A percentile compares a stretch with the other conserved stretches of the same genome.
These are phyloP conservation scores for Zaprionus bogoriensis DNA, from an alignment of 2,888 invertebrate genomes.

Conservation along the genomic window DNA sequence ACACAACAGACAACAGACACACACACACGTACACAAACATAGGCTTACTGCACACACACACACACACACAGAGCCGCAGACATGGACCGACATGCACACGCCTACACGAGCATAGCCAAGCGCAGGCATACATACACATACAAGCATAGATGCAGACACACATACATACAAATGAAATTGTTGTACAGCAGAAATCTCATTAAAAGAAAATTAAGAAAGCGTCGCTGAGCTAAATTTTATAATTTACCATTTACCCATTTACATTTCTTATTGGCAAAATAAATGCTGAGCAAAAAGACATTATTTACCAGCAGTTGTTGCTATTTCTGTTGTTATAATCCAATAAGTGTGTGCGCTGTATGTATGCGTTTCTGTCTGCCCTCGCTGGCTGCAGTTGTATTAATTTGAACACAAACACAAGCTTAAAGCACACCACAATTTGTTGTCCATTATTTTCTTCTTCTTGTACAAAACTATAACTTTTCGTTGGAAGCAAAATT, in stretches of 20 bases:
- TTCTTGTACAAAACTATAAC: slow-evolving; percentile 11
- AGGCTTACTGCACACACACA: neutral
- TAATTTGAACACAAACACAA: slow-evolving; percentile 30
- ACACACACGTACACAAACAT: neutral
- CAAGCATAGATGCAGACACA: slow-evolving; percentile 16
- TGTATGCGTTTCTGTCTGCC: slow-evolving; percentile 37
- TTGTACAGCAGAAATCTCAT: slow-evolving; percentile 41
- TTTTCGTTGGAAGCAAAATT: slow-evolving; percentile 48
- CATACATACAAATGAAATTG: slow-evolving; percentile 28
- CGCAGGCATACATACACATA: slow-evolving; percentile 19
- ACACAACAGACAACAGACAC: too few species aligned
- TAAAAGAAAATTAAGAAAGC: slow-evolving; percentile 41
- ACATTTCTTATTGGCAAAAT: slow-evolving; percentile 25
- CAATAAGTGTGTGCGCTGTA: slow-evolving; percentile 50
- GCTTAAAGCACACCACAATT: slow-evolving; percentile 8
- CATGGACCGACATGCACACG: slow-evolving; percentile 26
- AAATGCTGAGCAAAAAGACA: slow-evolving; percentile 6
- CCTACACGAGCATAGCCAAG: slow-evolving; percentile 38
- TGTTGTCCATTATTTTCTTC: slow-evolving; percentile 5
- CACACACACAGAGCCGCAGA: neutral
- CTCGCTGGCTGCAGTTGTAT: slow-evolving; percentile 46
- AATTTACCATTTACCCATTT: too few species aligned
- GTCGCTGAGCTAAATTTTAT: slow-evolving; percentile 30
- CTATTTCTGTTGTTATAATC: slow-evolving; percentile 48
- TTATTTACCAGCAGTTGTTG: slow-evolving; percentile 55